phyloP scores from a whole-genome alignment of 2,888 invertebrate species.

The Pilophorus perplexus region DNA sequence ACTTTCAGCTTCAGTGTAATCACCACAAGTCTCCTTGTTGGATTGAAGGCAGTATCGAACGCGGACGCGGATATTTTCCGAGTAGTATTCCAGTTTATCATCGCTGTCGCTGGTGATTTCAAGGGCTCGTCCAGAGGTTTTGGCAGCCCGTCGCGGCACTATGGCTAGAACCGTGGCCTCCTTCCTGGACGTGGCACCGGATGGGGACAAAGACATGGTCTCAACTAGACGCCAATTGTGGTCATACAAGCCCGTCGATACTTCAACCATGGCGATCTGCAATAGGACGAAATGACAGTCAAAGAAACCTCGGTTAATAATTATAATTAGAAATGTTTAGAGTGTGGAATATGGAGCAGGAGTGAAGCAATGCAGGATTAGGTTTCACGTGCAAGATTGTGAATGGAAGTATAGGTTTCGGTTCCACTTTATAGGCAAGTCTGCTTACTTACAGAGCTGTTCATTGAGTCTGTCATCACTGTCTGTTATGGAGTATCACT shows the following conservation, averaged over 20 bases:
- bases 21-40: conserved; percentile 79
- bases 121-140: conserved; percentile 56
- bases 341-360: too few relatives aligned
- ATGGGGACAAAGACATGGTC: conserved; percentile 67
- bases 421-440: too few relatives aligned
- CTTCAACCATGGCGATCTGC: conserved; percentile 50
- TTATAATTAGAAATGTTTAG: too few relatives aligned
- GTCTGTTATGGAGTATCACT: too few relatives aligned
- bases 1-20: conserved; percentile 80
- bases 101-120: conserved; percentile 48
- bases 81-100: conserved; percentile 52
- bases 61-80: conserved; percentile 58
- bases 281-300: too few relatives aligned
- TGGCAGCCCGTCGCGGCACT: conserved; percentile 53
- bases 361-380: too few relatives aligned
- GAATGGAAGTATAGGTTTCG: too few relatives aligned
- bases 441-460: too few relatives aligned
- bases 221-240: conserved; percentile 69
- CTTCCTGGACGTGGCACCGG: conserved; percentile 68
- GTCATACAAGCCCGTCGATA: conserved; percentile 50
- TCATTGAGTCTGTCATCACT: too few relatives aligned
- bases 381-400: too few relatives aligned
- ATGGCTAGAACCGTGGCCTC: conserved; percentile 67
- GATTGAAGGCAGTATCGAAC: conserved; percentile 79
- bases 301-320: too few relatives aligned